Evolutionary conservation across 1,140 invertebrate genomes (phyloP).

Genomic region (Zaprionus davidi): DNA sequence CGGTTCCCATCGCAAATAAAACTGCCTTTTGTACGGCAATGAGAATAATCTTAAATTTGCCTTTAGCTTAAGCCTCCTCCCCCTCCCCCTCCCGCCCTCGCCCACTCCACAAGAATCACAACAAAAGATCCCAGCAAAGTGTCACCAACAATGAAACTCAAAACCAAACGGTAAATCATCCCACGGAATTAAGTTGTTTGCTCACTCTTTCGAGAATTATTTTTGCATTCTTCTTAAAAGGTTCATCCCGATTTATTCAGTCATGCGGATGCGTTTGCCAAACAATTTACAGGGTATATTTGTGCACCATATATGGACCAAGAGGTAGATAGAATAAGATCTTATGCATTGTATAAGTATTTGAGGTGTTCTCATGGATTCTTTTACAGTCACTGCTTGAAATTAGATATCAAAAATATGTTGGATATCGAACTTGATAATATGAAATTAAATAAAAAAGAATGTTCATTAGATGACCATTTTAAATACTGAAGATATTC

Average conservation of each 20-base stretch:
- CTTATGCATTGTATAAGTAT: too few relatives aligned
- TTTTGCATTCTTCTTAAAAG: slow-evolving; percentile 15
- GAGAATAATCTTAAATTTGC: background rate
- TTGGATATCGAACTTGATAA: too few relatives aligned
- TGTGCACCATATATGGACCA: background rate
- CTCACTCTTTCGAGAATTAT: slow-evolving; percentile 25
- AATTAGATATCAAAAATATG: too few relatives aligned
- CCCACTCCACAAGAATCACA: background rate
- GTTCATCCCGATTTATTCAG: background rate
- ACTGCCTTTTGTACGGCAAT: background rate
- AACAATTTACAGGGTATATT: background rate
- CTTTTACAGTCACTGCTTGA: too few relatives aligned
- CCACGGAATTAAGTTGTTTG: slow-evolving; percentile 72
- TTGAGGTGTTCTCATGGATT: too few relatives aligned
- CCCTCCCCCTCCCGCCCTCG: background rate
- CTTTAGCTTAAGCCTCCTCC: background rate
- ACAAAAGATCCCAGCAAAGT: slow-evolving; percentile 38
- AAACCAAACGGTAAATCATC: slow-evolving; percentile 77
- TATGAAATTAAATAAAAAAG: too few relatives aligned
- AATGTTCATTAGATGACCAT: too few relatives aligned
- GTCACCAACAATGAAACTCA: slow-evolving; percentile 67
- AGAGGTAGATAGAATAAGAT: background rate
- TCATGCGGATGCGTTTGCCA: too few relatives aligned
- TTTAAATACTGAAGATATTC: too few relatives aligned
- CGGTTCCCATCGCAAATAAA: slow-evolving; percentile 17